Evolutionary conservation across 2,888 invertebrate species (phyloP).

Genomic region (Acrobeloides nanus): DNA sequence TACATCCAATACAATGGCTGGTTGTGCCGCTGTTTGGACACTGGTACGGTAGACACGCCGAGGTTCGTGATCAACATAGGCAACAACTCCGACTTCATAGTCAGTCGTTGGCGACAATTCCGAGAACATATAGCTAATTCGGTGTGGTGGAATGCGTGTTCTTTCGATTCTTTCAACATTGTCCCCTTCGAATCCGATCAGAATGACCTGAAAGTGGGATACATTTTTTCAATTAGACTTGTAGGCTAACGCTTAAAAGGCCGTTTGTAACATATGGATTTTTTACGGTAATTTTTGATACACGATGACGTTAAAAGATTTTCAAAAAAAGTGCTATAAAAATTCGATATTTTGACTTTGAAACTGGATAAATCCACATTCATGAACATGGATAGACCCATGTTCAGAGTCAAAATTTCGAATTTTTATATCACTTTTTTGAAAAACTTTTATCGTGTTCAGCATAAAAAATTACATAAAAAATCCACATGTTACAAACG

Average conservation of each 20-base stretch:
- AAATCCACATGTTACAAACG: too few relatives aligned
- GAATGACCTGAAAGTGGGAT: constrained; percentile 25
- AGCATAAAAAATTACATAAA: too few relatives aligned
- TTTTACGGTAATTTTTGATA: too few relatives aligned
- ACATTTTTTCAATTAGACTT: background rate
- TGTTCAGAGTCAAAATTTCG: too few relatives aligned
- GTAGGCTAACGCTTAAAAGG: too few relatives aligned
- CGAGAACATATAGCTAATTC: constrained; percentile 36
- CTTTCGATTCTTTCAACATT: constrained; percentile 29
- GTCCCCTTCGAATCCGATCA: constrained; percentile 23
- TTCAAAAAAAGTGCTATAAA: background rate
- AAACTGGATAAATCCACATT: too few relatives aligned
- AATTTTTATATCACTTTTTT: too few relatives aligned
- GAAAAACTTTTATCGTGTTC: constrained; percentile 5
- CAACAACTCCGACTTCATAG: constrained; percentile 51
- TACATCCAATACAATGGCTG: constrained; percentile 16
- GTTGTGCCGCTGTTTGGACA: constrained; percentile 33
- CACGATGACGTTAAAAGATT: background rate
- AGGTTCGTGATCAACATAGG: constrained; percentile 52
- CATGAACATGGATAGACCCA: too few relatives aligned
- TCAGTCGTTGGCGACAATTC: constrained; percentile 47
- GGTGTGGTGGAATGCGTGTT: constrained; percentile 37
- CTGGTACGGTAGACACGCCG: constrained; percentile 38
- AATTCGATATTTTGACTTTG: too few relatives aligned
- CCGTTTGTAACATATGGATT: too few relatives aligned